phyloP scores from a whole-genome alignment of 2,888 invertebrate species.

The Troilus luridus region DNA sequence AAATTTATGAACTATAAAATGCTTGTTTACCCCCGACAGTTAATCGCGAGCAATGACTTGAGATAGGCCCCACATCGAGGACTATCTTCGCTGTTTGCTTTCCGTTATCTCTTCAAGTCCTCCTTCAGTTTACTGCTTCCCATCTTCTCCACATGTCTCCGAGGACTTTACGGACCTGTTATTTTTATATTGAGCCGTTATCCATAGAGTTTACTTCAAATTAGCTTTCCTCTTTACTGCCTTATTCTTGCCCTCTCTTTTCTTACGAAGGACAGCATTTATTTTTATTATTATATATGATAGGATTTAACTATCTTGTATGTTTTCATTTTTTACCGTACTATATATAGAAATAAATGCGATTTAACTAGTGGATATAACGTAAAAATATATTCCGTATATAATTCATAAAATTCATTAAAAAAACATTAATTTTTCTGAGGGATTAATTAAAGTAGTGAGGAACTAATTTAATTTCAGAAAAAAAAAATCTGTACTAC shows the following conservation, averaged over 20 bases:
- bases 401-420: too few species aligned
- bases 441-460: too few species aligned
- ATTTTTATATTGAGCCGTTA: not conserved
- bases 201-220: slow-evolving; percentile 17
- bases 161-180: not conserved
- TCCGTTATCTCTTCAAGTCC: not conserved
- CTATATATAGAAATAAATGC: too few species aligned
- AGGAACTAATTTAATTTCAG: too few species aligned
- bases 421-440: too few species aligned
- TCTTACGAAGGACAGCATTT: not conserved
- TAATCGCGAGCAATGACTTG: not conserved
- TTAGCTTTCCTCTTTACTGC: not conserved
- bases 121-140: not conserved
- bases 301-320: not conserved
- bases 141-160: not conserved
- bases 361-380: too few species aligned
- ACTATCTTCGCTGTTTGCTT: slow-evolving; percentile 14
- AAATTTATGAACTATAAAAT: not conserved
- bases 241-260: not conserved
- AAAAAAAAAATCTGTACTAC: too few species aligned
- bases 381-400: too few species aligned
- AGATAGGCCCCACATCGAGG: not conserved
- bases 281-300: not conserved
- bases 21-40: not conserved
- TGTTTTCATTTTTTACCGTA: too few species aligned